Base-by-base conservation (phyloP, 2,888 invertebrate species). In the Ectemnius continuus region DNA sequence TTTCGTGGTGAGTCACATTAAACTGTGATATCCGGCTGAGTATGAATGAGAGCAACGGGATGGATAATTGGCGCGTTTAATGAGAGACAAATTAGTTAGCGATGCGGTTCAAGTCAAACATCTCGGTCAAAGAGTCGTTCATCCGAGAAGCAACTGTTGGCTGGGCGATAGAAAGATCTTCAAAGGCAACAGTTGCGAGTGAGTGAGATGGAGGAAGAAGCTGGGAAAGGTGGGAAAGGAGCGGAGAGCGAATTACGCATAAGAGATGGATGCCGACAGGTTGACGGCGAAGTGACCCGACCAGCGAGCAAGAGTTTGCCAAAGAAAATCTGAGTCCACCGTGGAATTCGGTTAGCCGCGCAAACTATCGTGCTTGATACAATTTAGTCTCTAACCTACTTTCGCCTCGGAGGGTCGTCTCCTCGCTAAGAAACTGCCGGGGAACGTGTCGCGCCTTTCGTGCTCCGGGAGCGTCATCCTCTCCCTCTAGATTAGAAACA, bases 161-260 rank as follows among this genome's bases (percentile, higher is more conserved):
- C 70, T 57, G 59, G 72, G 76, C 73, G 77, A 73, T 78, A 73
- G 73, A 76, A 78, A 76, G 73, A 70, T 73, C 76, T 73, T 76
- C 70, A 73, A 78, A 78, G 73, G 76, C 69, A 61, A 67, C 63
- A 60, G 23, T 36, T 66, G 59, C 45, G 60, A 46, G n/a, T n/a
- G n/a, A n/a, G n/a, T n/a, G n/a, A n/a, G n/a, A n/a, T n/a, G n/a
- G 57, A 59, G 28, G 60, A 58, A 66, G 76, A 69, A 78, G 74
- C 71, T n/a, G n/a, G n/a, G n/a, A n/a, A n/a, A n/a, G n/a, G n/a
- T n/a, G n/a, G n/a, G n/a, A n/a, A n/a, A n/a, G n/a, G n/a, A n/a
- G 72, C 60, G 74, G 63, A 62, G 73, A 61, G 69, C 67, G 74
- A 74, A 78, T 76, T 76, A 71, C 78, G 71, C 63, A 60, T 73